Percentiles rank a stretch among this genome's conserved stretches.
phyloP scores from a whole-genome alignment of 2,113 vertebrate species.

The Eurystomus gularis region DNA sequence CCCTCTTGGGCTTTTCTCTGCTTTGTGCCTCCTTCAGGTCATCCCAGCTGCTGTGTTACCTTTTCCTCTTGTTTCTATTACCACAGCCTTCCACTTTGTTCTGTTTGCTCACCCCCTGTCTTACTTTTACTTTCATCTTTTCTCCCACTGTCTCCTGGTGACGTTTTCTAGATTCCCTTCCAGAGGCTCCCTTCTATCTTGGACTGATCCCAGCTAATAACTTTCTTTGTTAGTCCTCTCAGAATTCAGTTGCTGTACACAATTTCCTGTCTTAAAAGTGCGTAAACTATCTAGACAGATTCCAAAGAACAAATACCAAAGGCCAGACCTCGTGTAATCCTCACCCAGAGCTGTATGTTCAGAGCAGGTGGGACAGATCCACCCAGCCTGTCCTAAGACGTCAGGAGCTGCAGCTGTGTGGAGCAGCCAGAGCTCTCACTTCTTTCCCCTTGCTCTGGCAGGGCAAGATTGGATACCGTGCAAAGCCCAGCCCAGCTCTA shows the following conservation, averaged over 20 bases:
- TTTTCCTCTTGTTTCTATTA: not conserved
- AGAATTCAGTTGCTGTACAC: not conserved
- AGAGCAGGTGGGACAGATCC: not conserved
- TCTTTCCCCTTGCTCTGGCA: not conserved
- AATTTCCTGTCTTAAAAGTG: not conserved
- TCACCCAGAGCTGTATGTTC: not conserved
- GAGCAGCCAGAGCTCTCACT: not conserved
- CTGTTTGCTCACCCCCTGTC: not conserved
- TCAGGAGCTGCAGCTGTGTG: not conserved
- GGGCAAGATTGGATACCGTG: not conserved
- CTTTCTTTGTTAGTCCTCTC: not conserved
- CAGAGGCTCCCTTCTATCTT: not conserved
- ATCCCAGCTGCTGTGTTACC: not conserved
- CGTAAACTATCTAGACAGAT: rapidly evolving
- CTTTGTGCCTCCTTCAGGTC: not conserved
- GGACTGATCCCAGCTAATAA: not conserved
- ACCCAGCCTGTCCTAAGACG: not conserved
- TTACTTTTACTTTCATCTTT: not conserved
- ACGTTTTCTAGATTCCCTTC: not conserved
- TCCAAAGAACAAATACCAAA: not conserved
- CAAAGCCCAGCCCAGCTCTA: not conserved
- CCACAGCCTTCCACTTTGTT: not conserved
- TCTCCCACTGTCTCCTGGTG: not conserved
- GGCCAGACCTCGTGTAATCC: rapidly evolving
- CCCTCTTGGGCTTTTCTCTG: not conserved